Evolutionary conservation across 1,140 invertebrate genomes (phyloP), one percentile per base, ranked within the genome.

Genomic region (Hormaphis cornu): DNA sequence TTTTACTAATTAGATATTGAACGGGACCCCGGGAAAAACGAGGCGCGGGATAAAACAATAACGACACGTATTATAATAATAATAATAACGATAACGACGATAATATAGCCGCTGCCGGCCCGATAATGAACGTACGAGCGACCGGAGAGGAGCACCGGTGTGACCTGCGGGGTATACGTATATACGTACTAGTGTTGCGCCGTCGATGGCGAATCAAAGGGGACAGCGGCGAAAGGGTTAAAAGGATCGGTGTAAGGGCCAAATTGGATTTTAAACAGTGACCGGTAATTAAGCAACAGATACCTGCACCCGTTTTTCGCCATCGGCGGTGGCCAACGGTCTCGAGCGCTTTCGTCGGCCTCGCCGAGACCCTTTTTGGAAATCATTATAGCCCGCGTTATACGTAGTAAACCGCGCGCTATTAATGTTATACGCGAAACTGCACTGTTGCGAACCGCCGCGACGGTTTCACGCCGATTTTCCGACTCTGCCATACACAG

Each of bases 231-330:
- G 30, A 50, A 66, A 66, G 44, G 61, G 61, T 35, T 50, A 50
- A 66, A 66, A 66, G 44, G 61, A 63, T 48, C 59, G 59, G 40
- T 28, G n/a, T 66, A 18, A 26, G 28, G 44, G 28, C 61, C 61
- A 66, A 66, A 66, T 66, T 66, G 61, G 44, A 66, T 66, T 50
- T 66, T 66, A 66, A 66, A 66, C 61, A 66, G 44, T 66, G 61
- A 66, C 61, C 61, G 61, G 61, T 66, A 66, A 66, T 66, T 66
- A 66, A 48, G 61, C 61, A 66, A 66, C 61, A 66, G 28, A 66
- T 66, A 66, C 42, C 42, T 46, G 18, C 8, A 10, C 30, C 44
- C 44, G 44, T 30, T 44, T 61, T 61, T 46, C 61, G 42, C 26
- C 24, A 10, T 26, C 12, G 9, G 2, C 42, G 3, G 16, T 40